Conservation (phyloP, 2,797 vertebrate species). For the Fratercula arctica region DNA sequence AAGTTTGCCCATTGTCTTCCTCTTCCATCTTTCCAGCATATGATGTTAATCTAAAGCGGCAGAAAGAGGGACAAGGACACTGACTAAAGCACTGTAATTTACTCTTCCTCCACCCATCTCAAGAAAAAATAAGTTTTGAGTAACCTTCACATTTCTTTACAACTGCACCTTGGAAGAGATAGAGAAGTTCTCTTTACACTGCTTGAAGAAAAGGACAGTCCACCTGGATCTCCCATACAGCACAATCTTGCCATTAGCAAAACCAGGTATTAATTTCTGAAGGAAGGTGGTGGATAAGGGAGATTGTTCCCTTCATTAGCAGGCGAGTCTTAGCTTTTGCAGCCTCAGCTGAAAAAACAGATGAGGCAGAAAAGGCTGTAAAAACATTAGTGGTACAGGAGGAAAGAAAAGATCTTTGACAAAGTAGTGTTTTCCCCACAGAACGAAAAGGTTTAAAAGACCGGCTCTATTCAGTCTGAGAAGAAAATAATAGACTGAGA, state of each 20-base stretch:
- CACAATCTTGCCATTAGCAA: background rate
- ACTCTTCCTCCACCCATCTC: background rate
- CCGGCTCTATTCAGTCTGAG: background rate
- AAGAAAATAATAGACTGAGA: background rate
- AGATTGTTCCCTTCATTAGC: background rate
- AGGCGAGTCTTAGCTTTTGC: background rate
- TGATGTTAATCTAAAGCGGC: background rate
- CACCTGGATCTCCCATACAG: background rate
- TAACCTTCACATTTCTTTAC: background rate
- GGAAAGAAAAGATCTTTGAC: background rate
- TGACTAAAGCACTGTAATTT: background rate
- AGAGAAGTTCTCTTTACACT: background rate
- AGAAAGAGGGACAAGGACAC: conserved; percentile 10
- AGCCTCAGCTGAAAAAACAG: background rate
- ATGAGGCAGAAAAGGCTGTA: background rate
- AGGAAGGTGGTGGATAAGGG: background rate
- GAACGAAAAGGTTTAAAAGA: background rate
- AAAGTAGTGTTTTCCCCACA: background rate
- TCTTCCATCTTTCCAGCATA: background rate
- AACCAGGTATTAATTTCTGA: background rate
- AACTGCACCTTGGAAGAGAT: background rate
- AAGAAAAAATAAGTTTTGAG: background rate
- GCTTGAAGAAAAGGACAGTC: background rate
- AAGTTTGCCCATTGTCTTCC: background rate
- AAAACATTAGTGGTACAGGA: background rate